Evolutionary conservation across 1,140 invertebrate genomes (phyloP).

Genomic region (Paracyclopina nana): DNA sequence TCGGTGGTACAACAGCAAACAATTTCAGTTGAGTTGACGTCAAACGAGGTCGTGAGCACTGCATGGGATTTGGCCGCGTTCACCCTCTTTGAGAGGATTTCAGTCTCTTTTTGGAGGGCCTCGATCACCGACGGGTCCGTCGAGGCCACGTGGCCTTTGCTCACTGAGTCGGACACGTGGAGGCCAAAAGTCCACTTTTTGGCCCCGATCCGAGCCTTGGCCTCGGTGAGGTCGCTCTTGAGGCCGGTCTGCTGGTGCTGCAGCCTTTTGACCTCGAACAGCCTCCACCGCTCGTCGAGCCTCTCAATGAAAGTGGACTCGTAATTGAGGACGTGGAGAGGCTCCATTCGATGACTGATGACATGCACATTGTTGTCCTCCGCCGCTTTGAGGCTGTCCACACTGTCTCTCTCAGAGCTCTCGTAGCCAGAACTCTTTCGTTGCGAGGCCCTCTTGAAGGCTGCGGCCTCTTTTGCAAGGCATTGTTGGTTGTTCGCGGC

Average conservation of each 20-base stretch:
- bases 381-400: no score
- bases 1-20: constrained; percentile 1
- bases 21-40: neutral
- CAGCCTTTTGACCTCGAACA: constrained; percentile 1
- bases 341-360: neutral
- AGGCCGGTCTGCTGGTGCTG: neutral
- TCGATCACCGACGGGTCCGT: neutral
- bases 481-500: neutral
- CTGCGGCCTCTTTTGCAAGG: no score
- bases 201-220: neutral
- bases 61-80: constrained; percentile 3
- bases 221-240: neutral
- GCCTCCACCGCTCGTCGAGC: neutral
- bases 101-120: constrained; percentile 8
- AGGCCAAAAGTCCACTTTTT: constrained; percentile 9
- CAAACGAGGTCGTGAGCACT: constrained; percentile 4
- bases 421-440: constrained; percentile 7
- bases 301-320: neutral
- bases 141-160: neutral
- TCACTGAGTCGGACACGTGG: neutral
- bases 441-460: no score
- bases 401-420: neutral
- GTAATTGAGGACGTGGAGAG: neutral
- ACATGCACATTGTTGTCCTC: neutral
- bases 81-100: constrained; percentile 10